Conservation (phyloP, 1,140 invertebrate species). For the Stegodyphus mimosarum region DNA sequence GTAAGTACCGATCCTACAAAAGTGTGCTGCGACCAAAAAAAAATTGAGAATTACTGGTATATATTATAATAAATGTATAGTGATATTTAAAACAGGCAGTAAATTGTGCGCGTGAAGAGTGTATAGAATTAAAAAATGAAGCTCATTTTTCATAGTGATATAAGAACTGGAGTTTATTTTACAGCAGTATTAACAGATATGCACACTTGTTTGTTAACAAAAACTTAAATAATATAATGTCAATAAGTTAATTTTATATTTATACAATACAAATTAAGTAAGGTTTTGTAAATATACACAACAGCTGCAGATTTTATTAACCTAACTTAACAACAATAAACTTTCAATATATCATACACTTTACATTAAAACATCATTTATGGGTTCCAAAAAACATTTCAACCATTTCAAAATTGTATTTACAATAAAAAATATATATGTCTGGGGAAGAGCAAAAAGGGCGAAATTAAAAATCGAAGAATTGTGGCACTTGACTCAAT, state of each 20-base stretch:
- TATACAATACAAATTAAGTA: constrained; percentile 46
- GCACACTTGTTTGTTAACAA: constrained; percentile 56
- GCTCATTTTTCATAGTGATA: constrained; percentile 46
- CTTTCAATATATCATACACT: constrained; percentile 55
- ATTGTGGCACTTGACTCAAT: constrained; percentile 9
- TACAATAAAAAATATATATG: constrained; percentile 55
- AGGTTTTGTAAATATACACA: constrained; percentile 47
- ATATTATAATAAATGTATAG: no score
- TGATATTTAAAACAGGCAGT: no score
- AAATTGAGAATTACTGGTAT: no score
- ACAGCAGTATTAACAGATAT: constrained; percentile 61
- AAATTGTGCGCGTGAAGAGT: no score
- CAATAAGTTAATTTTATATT: constrained; percentile 42
- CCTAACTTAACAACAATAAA: constrained; percentile 51
- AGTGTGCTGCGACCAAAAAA: no score
- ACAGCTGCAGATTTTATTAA: constrained; percentile 33
- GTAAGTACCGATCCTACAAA: no score
- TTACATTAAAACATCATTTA: constrained; percentile 49
- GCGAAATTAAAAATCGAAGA: constrained; percentile 10
- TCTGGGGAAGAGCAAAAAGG: constrained; percentile 7
- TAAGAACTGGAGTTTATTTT: constrained; percentile 60
- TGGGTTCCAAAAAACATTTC: constrained; percentile 40
- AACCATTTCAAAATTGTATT: constrained; percentile 46
- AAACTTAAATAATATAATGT: constrained; percentile 51
- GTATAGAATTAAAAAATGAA: no score